A percentile compares a stretch with the other conserved stretches of the same genome.
Evolutionary conservation across 2,888 invertebrate species (phyloP).

Genomic region (Euphydryas editha): DNA sequence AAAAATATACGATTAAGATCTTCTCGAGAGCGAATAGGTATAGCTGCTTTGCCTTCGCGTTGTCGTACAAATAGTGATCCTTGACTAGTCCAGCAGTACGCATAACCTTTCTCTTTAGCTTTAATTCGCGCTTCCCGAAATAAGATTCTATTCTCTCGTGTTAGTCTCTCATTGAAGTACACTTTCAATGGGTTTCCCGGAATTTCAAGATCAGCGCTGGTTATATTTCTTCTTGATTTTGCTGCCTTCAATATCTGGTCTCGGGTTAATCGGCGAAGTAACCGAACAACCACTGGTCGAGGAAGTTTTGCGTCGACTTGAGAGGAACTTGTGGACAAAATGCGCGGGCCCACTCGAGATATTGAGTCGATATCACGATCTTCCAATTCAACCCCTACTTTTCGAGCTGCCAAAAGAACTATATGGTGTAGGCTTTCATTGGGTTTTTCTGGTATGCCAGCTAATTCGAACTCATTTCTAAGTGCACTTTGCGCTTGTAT

Average conservation of each 20-base stretch:
- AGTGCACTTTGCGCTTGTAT: constrained; percentile 34
- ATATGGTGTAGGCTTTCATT: constrained; percentile 41
- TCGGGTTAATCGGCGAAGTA: constrained; percentile 36
- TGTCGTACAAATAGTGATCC: not conserved
- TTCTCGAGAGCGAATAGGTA: too few species aligned
- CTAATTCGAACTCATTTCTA: constrained; percentile 41
- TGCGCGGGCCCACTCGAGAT: constrained; percentile 32
- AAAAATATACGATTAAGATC: too few species aligned
- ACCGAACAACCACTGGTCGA: constrained; percentile 40
- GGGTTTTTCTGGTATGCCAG: constrained; percentile 36
- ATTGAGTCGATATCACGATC: constrained; percentile 42
- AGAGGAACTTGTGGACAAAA: not conserved
- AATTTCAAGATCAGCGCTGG: constrained; percentile 29
- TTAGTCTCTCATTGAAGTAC: constrained; percentile 2
- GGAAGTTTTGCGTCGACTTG: constrained; percentile 14
- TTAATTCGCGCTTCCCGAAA: not conserved
- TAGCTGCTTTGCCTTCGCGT: too few species aligned
- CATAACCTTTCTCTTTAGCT: not conserved
- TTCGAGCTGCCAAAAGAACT: constrained; percentile 27
- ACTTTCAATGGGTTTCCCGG: not conserved
- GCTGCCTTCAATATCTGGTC: constrained; percentile 42
- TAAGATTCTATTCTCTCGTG: not conserved
- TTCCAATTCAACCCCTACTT: constrained; percentile 36
- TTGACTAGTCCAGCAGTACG: not conserved
- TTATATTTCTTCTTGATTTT: constrained; percentile 38